Base-by-base conservation (phyloP, 1,140 invertebrate species). In the Drosophila rhopaloa region DNA sequence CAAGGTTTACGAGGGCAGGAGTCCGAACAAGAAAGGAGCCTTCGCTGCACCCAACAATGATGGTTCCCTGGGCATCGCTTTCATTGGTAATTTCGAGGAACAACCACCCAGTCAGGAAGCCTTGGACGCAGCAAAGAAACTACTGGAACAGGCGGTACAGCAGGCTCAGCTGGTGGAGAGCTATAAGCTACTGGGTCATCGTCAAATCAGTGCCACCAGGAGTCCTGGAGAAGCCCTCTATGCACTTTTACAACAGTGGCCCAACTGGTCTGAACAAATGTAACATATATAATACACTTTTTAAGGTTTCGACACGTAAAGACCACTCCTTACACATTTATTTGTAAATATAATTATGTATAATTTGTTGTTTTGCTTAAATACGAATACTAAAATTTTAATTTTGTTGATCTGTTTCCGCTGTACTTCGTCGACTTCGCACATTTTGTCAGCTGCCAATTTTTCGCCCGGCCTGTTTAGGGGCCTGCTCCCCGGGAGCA, bases 221-320 rank as follows among this genome's bases (percentile, higher is more conserved):
- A 96, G 95, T 85, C 95, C 95, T 0, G 95, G 95, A 0, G 93
- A 94, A 11, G 93, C 91, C 3, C 78, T 96, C 0, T 95, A 90
- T 65, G 75, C 93, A 7, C 93, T 94, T 9, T 93, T 96, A 0
- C 91, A 93, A 71, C 93, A 91, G 6, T 96, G 95, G 95, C 93
- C 94, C 0, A 94, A 96, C 70, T 95, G 79, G 81, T 68, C 51
- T 9, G 40, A 53, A 3, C 53, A 76, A 1, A 57, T 65, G 6
- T 72, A 40, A 55, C 5, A 38, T 0, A 9, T 27, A 16, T 7
- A 10, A 16, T 37, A n/a, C 13, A 48, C 11, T n/a, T 3, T 3
- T 4, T 53, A 32, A 77, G 80, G 76, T 90, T 81, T 88, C 81
- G 85, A 89, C 85, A 85, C 81, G 81, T 89, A 89, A 86, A 90